Conservation (phyloP, 2,113 vertebrate species). For the Dunckerocampus dactyliophorus region DNA sequence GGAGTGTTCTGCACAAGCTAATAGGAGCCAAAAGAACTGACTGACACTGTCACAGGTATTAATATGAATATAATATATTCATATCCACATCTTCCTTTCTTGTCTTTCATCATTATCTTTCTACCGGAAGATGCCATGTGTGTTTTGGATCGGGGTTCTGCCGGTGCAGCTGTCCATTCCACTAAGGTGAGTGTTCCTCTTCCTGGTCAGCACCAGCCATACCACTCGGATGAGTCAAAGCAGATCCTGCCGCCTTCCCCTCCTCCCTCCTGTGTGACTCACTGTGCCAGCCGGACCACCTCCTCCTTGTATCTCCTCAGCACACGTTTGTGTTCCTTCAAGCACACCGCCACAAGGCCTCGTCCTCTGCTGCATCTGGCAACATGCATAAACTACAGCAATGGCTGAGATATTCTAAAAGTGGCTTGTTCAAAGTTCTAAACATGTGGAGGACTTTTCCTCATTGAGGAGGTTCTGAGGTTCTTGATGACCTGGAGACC, state of each 20-base stretch:
- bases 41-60: no score
- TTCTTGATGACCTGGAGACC: no score
- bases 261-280: slow-evolving; percentile 51
- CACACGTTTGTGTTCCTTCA: not conserved
- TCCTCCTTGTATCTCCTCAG: slow-evolving; percentile 23
- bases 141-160: slow-evolving; percentile 21
- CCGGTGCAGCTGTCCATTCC: slow-evolving; percentile 64
- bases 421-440: not conserved
- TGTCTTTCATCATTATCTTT: slow-evolving; percentile 30
- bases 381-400: not conserved
- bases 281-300: slow-evolving; percentile 23
- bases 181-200: slow-evolving; percentile 52
- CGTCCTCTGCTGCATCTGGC: slow-evolving; percentile 16
- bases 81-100: not conserved
- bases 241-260: not conserved
- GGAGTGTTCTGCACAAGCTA: no score
- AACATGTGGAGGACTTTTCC: not conserved
- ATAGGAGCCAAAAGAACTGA: no score
- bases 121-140: slow-evolving; percentile 16
- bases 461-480: not conserved
- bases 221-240: slow-evolving; percentile 50
- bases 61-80: no score
- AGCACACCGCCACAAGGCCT: slow-evolving; percentile 40
- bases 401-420: not conserved
- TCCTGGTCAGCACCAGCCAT: slow-evolving; percentile 34